Conservation (phyloP, 1,140 invertebrate genomes). For the Lucilia cuprina region DNA sequence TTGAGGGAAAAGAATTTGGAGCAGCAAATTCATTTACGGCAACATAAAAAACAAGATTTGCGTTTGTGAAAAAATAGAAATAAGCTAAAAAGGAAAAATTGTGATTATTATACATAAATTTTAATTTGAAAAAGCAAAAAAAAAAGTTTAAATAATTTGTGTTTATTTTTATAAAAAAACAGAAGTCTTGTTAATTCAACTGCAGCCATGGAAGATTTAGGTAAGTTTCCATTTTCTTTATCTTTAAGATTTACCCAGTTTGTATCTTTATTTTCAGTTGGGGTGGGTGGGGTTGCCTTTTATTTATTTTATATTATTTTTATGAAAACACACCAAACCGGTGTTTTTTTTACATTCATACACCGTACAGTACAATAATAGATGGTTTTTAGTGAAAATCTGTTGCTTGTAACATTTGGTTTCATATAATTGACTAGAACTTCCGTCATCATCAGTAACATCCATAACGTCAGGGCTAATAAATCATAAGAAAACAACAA, state of each 20-base stretch:
- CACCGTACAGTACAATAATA: too few species aligned
- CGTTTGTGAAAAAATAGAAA: background rate
- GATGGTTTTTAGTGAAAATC: too few species aligned
- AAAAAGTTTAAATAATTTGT: background rate
- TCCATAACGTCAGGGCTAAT: background rate
- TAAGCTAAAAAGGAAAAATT: background rate
- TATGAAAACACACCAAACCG: background rate
- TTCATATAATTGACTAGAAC: background rate
- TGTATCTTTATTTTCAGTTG: background rate
- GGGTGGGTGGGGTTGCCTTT: constrained; percentile 9
- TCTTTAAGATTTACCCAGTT: background rate
- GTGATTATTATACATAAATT: background rate
- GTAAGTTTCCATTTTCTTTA: background rate
- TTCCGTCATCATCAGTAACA: background rate
- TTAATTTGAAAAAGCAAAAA: background rate
- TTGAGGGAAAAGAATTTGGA: background rate
- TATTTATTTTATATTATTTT: background rate
- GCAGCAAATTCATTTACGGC: background rate
- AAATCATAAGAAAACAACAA: background rate
- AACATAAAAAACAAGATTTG: background rate
- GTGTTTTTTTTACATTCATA: background rate
- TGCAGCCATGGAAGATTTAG: constrained; percentile 13
- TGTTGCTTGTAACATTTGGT: background rate
- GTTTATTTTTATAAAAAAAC: background rate
- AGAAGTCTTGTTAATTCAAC: background rate